phyloP scores from a whole-genome alignment of 1,140 invertebrate species.

The Adoxophyes honmai region DNA sequence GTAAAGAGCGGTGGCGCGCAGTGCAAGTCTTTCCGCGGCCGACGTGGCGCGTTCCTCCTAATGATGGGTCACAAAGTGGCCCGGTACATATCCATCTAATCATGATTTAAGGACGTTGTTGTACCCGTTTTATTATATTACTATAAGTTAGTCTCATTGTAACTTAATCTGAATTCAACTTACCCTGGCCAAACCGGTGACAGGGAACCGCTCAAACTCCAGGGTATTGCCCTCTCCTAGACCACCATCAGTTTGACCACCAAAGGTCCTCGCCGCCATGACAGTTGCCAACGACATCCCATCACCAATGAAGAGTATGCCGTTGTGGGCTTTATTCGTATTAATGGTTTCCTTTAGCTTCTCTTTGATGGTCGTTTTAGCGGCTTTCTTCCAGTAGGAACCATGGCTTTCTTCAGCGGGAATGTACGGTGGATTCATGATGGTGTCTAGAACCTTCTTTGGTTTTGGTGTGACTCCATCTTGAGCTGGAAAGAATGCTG shows the following conservation, averaged over 20 bases:
- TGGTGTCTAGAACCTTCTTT: slow-evolving; percentile 55
- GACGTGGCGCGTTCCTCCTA: no score
- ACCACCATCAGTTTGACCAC: slow-evolving; percentile 79
- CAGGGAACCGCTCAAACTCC: slow-evolving; percentile 88
- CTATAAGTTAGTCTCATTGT: no score
- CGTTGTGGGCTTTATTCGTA: slow-evolving; percentile 78
- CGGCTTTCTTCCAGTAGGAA: slow-evolving; percentile 54
- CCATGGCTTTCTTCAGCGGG: slow-evolving; percentile 58
- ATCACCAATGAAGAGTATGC: slow-evolving; percentile 89
- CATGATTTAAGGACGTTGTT: no score
- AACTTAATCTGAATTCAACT: slow-evolving; percentile 35
- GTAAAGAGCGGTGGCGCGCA: no score
- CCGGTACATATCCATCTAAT: no score
- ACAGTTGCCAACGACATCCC: slow-evolving; percentile 88
- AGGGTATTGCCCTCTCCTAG: slow-evolving; percentile 83
- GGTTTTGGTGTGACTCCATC: slow-evolving; percentile 38
- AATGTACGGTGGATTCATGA: slow-evolving; percentile 55
- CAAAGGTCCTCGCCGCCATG: slow-evolving; percentile 83
- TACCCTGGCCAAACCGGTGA: slow-evolving; percentile 83
- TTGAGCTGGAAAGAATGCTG: not conserved
- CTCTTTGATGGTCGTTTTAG: slow-evolving; percentile 38
- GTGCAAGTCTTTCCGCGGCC: no score
- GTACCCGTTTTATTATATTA: no score
- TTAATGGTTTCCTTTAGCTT: slow-evolving; percentile 53
- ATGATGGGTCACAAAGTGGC: no score